phyloP scores from a whole-genome alignment of 2,888 invertebrate genomes.

The Meandrusa payeni region DNA sequence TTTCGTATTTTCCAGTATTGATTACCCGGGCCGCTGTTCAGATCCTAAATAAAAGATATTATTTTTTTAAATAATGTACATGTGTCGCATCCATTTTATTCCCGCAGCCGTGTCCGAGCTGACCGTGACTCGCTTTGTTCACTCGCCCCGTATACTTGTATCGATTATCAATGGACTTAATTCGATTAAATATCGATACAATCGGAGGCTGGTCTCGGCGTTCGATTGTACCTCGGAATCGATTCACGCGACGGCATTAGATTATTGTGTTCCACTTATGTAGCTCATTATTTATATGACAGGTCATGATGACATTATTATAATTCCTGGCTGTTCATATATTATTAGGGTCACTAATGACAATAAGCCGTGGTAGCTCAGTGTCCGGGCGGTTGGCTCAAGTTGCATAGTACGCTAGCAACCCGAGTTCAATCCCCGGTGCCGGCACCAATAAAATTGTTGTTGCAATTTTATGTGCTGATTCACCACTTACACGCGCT shows the following conservation, averaged over 20 bases:
- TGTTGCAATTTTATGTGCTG: too few species aligned
- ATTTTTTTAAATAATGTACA: not conserved
- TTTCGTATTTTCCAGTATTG: too few species aligned
- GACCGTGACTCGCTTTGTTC: conserved; percentile 6
- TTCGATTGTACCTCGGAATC: conserved; percentile 8
- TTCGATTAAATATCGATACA: conserved; percentile 33
- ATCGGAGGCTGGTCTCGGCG: conserved; percentile 11
- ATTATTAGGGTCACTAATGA: too few species aligned
- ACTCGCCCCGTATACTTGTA: not conserved
- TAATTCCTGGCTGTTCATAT: too few species aligned
- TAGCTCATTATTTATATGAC: conserved; percentile 11
- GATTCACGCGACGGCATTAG: conserved; percentile 27
- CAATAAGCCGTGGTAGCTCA: too few species aligned
- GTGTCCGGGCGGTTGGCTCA: too few species aligned
- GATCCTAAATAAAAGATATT: too few species aligned
- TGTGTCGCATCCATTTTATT: not conserved
- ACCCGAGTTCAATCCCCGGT: too few species aligned
- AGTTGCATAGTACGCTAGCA: too few species aligned
- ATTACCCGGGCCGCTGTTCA: too few species aligned
- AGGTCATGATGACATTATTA: not conserved
- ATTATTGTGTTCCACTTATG: conserved; percentile 9
- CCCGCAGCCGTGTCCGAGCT: not conserved
- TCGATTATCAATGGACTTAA: conserved; percentile 26
- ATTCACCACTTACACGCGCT: too few species aligned
- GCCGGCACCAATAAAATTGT: too few species aligned